phyloP scores from a whole-genome alignment of 2,113 vertebrate genomes.

The Barnardius zonarius region DNA sequence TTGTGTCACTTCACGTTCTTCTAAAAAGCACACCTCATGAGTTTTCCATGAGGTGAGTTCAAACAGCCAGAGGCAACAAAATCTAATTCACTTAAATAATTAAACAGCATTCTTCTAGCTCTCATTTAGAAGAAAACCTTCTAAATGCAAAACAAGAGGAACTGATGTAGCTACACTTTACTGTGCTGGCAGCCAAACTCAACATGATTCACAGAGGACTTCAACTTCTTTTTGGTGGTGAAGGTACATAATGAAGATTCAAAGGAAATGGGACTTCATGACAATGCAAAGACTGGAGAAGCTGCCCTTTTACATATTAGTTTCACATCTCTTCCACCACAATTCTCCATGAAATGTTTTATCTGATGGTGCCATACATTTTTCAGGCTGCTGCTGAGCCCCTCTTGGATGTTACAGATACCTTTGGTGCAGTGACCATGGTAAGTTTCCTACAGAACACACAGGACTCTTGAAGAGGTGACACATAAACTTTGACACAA shows the following conservation, averaged over 20 bases:
- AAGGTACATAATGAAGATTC: background rate
- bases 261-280: background rate
- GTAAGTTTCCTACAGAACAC: background rate
- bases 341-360: background rate
- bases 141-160: background rate
- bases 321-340: background rate
- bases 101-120: background rate
- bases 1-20: background rate
- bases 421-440: too few species aligned
- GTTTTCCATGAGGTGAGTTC: background rate
- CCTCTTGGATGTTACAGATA: background rate
- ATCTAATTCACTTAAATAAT: background rate
- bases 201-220: background rate
- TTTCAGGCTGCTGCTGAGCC: background rate
- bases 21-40: background rate
- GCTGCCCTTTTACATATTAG: background rate
- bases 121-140: background rate
- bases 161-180: background rate
- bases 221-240: background rate
- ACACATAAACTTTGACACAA: background rate
- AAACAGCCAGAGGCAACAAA: background rate
- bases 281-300: background rate
- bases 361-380: background rate
- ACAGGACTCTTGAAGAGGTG: background rate
- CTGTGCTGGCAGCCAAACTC: background rate